These are phyloP conservation scores for Lithobates sylvaticus DNA, from an alignment of 2,797 vertebrate species.

Conservation along the genomic window DNA sequence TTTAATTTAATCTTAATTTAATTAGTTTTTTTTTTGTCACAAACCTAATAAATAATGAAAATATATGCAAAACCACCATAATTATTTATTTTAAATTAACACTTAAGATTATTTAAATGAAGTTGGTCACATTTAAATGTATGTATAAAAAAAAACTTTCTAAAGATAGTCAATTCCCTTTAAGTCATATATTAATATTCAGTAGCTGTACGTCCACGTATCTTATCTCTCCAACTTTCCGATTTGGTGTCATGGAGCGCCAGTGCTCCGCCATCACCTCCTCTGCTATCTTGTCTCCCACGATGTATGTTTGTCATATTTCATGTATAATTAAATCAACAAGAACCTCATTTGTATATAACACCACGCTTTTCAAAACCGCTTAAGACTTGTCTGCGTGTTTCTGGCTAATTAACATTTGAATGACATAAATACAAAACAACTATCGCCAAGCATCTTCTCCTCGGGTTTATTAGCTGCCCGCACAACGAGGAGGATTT, in stretches of 20 bases:
- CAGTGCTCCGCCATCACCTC: background rate
- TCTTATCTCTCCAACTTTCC: background rate
- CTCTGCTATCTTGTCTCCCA: background rate
- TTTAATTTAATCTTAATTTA: too few relatives aligned
- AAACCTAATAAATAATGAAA: too few relatives aligned
- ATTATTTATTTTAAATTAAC: too few relatives aligned
- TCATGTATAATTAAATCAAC: conserved; percentile 15
- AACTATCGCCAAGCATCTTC: background rate
- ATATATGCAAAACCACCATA: too few relatives aligned
- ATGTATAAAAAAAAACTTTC: background rate
- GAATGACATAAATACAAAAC: background rate
- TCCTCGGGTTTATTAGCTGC: conserved; percentile 7
- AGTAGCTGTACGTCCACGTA: background rate
- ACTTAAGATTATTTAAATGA: background rate
- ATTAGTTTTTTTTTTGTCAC: too few relatives aligned
- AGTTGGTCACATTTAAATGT: background rate
- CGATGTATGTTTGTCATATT: conserved; percentile 6
- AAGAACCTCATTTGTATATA: conserved; percentile 9
- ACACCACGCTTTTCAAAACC: background rate
- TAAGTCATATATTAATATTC: background rate
- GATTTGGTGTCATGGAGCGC: background rate
- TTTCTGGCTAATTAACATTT: conserved; percentile 15
- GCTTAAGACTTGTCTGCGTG: background rate
- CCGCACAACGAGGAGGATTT: background rate
- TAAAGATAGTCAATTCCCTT: background rate